Evolutionary conservation across 2,888 invertebrate genomes (phyloP), one percentile per base, ranked within the genome.

Genomic region (Lagria hirta): DNA sequence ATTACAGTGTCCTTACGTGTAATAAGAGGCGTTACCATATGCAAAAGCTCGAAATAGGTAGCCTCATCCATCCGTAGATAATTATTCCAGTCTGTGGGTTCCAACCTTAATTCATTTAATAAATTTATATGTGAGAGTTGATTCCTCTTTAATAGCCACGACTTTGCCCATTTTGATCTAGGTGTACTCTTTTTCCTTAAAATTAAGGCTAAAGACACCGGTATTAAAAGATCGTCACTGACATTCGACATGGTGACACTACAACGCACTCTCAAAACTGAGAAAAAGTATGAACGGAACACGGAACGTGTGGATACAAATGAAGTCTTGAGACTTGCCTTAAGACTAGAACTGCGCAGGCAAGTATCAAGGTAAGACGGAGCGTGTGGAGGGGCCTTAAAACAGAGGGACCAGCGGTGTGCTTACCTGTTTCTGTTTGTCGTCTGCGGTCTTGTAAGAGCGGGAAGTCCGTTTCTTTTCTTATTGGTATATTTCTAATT

Each of bases 11-110:
- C 34, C 6, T 35, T 46, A 11, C 24, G 48, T 50, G 43, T 22
- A 38, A 54, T 57, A 11, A 41, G 34, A 10, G 57, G 55, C 12
- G 52, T 47, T 24, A 58, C 48, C 28, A 49, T 34, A 7, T 30
- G 28, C 36, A 57, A 38, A 32, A 60, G 48, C 13, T 45, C 29
- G 16, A 34, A 20, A 47, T 52, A 58, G 7, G 47, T 47, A 12
- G 40, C 40, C 30, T 43, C 42, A 28, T 52, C 51, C 58, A 57
- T 58, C 30, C 53, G 26, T 13, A 54, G 36, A 42, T 52, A 59
- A 41, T 58, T 57, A 17, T 16, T 21, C 49, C 49, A 58, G 30
- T 52, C 50, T 30, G n/a, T 36, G 1, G 54, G 54, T 35, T 58
- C 43, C 13, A 48, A 14, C 10, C 26, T 18, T 16, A 36, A 21